Base-by-base conservation (phyloP, 2,113 vertebrate genomes). In the Mormoops blainvillei region DNA sequence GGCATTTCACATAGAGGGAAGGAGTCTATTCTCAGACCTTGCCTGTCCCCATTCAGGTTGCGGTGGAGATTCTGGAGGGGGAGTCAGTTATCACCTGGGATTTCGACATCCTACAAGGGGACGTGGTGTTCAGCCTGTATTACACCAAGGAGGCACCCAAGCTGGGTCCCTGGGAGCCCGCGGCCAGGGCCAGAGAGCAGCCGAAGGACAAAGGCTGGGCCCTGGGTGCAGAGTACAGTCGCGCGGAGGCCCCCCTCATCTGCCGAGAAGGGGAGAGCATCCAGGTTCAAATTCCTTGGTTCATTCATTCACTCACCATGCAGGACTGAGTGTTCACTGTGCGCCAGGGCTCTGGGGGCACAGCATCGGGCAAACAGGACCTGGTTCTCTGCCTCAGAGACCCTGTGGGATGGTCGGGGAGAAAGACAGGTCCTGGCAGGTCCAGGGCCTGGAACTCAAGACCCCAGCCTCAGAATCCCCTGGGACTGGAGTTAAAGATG, bases 71-170 rank as follows among this genome's bases (percentile, higher is more conserved):
- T 89, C 97, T 98, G 93, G 99, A 99, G 93, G 98, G 97, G 7
- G 98, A 98, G 54, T 99, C 99, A 0, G 99, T 99, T 71, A 99
- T 99, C 97, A 99, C 99, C 41, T 99, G 99, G 99, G 99, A 99
- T 97, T 99, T 99, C 0, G 99, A 99, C 96, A 98, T 99, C 91
- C 98, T 99, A 52, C 98, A 98, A 11, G 99, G 99, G 38, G 99
- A 99, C 0, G 98, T 99, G 94, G 97, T 99, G 56, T 99, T 99
- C 95, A 99, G 98, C 96, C 98, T 99, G 93, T 99, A 99, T 56
- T 98, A 99, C 48, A 98, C 98, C 88, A 99, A 98, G 95, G 97
- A 98, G 84, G 97, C 97, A 8, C 98, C 98, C 33, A 94, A 95
- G 68, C 92, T 41, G 0, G 87, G 82, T 0, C 84, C 91, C 61